Percentiles rank a stretch among this genome's conserved stretches.
These are phyloP conservation scores for Prionchulus punctatus DNA, from an alignment of 2,888 invertebrate species.

Conservation along the genomic window DNA sequence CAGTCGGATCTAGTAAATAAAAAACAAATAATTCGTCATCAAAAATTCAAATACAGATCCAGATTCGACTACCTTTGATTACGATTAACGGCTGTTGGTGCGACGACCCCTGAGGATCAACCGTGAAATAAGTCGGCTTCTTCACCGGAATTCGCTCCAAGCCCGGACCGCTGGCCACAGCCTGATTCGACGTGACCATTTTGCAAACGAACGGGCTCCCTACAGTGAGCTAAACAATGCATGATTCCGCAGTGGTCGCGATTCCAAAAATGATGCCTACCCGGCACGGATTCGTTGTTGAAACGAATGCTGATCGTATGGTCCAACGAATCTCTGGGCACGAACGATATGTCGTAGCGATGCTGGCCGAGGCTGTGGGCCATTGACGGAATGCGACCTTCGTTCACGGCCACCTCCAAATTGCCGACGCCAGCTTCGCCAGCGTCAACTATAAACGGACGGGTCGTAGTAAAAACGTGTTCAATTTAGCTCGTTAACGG, in stretches of 20 bases:
- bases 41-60: too few species aligned
- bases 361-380: conserved; percentile 82
- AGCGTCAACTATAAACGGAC: conserved; percentile 53
- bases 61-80: conserved; percentile 10
- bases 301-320: conserved; percentile 28
- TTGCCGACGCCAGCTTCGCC: conserved; percentile 96
- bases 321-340: conserved; percentile 24
- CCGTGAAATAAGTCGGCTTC: conserved; percentile 45
- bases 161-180: conserved; percentile 49
- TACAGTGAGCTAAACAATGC: conserved; percentile 28
- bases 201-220: conserved; percentile 88
- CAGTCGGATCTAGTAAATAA: conserved; percentile 47
- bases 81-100: conserved; percentile 39
- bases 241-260: too few species aligned
- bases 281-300: conserved; percentile 46
- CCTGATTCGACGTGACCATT: conserved; percentile 53
- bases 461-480: background rate
- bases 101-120: conserved; percentile 49
- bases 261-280: too few species aligned
- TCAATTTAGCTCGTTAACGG: too few species aligned
- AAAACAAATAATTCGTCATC: background rate
- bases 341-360: conserved; percentile 31
- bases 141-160: conserved; percentile 54
- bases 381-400: conserved; percentile 85
- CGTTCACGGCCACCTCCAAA: conserved; percentile 92